phyloP scores from a whole-genome alignment of 2,113 vertebrate genomes.

The Heterocephalus glaber region DNA sequence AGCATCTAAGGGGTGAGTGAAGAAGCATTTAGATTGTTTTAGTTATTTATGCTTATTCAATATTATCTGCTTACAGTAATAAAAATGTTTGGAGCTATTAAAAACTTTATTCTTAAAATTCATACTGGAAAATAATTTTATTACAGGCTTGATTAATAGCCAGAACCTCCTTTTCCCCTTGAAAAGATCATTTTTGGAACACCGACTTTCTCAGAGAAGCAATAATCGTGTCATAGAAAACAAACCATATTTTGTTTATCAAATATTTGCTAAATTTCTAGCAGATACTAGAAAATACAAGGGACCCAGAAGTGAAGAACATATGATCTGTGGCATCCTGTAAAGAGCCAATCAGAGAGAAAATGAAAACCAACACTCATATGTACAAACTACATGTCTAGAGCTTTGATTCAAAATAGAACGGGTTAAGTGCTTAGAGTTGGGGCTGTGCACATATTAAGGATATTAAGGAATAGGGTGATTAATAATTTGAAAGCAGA shows the following conservation, averaged over 20 bases:
- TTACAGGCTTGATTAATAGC: neutral
- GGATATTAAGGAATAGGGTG: conserved; percentile 4
- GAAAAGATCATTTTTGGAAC: neutral
- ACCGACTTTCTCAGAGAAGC: neutral
- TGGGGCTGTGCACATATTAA: neutral
- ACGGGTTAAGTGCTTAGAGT: neutral
- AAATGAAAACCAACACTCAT: neutral
- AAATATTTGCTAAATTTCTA: neutral
- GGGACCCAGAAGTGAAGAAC: conserved; percentile 1
- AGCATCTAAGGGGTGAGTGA: neutral
- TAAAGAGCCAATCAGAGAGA: neutral
- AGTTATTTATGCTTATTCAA: neutral
- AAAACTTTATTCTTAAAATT: conserved; percentile 37
- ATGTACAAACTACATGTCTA: neutral
- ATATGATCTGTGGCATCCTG: neutral
- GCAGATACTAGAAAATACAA: neutral
- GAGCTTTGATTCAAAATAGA: neutral
- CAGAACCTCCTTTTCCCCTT: neutral
- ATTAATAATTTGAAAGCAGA: neutral
- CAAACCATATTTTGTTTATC: conserved; percentile 1
- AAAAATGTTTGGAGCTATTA: neutral
- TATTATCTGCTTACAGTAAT: neutral
- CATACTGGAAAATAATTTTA: neutral
- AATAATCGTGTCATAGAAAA: neutral
- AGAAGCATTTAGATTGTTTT: neutral